Base-by-base conservation (phyloP, 2,113 vertebrate species). In the Nycticryphes semicollaris region DNA sequence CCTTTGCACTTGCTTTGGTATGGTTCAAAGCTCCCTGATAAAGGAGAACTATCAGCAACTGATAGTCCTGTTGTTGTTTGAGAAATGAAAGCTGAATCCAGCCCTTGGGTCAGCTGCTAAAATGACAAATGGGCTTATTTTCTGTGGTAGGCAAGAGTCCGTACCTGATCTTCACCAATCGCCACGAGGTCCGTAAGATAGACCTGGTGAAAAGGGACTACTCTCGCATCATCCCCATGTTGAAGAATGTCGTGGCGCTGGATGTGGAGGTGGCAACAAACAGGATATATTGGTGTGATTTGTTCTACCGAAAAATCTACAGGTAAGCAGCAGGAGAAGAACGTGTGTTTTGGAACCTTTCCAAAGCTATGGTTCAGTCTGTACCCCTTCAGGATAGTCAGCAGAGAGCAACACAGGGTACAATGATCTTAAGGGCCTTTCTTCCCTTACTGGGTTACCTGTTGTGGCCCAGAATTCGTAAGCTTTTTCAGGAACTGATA, bases 201-300 rank as follows among this genome's bases (percentile, higher is more conserved):
- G 99, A 99, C 97, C 97, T 99, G 96, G 98, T 99, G 89, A 99
- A 98, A 97, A 98, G 98, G 57, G 99, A 99, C 94, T 99, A 99
- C 87, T 98, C 98, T 0, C 99, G 99, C 50, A 98, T 99, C 95
- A 99, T 99, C 31, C 98, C 99, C 75, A 99, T 99, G 82, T 97
- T 99, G 96, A 99, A 99, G 98, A 99, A 99, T 1, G 99, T 99
- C 0, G 99, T 99, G 96, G 99, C 99, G 0, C 97, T 99, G 81
- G 99, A 99, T 4, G 99, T 99, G 10, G 99, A 99, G 43, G 99
- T 99, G 67, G 98, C 98, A 91, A 99, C 98, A 87, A 99, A 99
- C 95, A 99, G 98, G 92, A 99, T 99, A 97, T 99, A 99, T 84
- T 99, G 99, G 99, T 99, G 99, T 97, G 99, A 99, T 96, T 97